Percentiles rank a stretch among this genome's conserved stretches.
Conservation (phyloP, 92 coral and sea anemone genomes). For the Phenganax stokvisi region DNA sequence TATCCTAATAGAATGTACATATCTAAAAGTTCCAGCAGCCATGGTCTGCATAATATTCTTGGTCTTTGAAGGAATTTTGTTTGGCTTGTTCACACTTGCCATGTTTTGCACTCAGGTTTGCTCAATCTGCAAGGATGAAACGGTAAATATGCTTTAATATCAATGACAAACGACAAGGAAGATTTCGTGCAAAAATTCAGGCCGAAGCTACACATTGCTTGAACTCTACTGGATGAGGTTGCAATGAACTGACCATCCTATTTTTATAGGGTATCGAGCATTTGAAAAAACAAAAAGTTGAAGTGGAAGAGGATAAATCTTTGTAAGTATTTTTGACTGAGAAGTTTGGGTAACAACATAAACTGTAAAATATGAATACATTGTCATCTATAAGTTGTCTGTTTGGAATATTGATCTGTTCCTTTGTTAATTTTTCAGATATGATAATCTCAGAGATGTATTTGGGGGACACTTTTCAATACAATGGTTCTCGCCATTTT, state of each 20-base stretch:
- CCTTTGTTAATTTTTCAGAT: constrained; percentile 52
- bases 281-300: constrained; percentile 69
- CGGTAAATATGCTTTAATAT: constrained; percentile 52
- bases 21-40: constrained; percentile 75
- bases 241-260: background rate
- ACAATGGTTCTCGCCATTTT: constrained; percentile 85
- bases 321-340: constrained; percentile 9
- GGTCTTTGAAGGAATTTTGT: constrained; percentile 86
- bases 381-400: background rate
- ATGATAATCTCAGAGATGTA: constrained; percentile 89
- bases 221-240: background rate
- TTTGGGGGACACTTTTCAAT: constrained; percentile 90
- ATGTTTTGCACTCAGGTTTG: constrained; percentile 94
- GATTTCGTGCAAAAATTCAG: background rate
- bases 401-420: background rate
- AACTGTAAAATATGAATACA: background rate
- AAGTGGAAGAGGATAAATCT: constrained; percentile 25
- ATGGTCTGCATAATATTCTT: constrained; percentile 86
- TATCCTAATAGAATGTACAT: constrained; percentile 68
- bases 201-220: background rate
- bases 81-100: constrained; percentile 93
- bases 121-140: constrained; percentile 86
- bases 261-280: constrained; percentile 77
- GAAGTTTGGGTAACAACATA: background rate
- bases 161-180: background rate